Evolutionary conservation across 2,888 invertebrate genomes (phyloP).

Genomic region (Phragmatobia fuliginosa): DNA sequence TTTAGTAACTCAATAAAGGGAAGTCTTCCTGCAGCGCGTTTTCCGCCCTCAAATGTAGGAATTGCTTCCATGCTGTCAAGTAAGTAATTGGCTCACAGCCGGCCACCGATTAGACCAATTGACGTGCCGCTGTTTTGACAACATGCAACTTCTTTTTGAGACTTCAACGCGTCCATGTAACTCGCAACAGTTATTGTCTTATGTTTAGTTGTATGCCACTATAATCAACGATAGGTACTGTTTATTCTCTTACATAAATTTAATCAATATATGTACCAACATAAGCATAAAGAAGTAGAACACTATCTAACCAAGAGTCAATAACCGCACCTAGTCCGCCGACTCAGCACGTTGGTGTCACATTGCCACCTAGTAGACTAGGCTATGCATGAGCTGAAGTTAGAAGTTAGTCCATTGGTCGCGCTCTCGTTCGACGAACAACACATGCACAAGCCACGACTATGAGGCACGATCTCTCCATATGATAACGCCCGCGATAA

Average conservation of each 20-base stretch:
- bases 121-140: slow-evolving; percentile 84
- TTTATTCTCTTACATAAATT: neutral
- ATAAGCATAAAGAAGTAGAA: slow-evolving; percentile 24
- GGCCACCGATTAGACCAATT: slow-evolving; percentile 84
- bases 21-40: slow-evolving; percentile 82
- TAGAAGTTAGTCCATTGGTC: slow-evolving; percentile 44
- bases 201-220: neutral
- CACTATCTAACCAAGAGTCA: slow-evolving; percentile 52
- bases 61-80: slow-evolving; percentile 85
- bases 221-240: neutral
- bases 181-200: neutral
- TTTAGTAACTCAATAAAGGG: slow-evolving; percentile 80
- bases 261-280: slow-evolving; percentile 10
- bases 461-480: slow-evolving; percentile 72
- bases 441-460: slow-evolving; percentile 49
- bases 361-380: slow-evolving; percentile 34
- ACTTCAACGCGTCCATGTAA: slow-evolving; percentile 26
- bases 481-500: slow-evolving; percentile 84
- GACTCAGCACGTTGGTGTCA: slow-evolving; percentile 30
- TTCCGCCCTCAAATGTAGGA: slow-evolving; percentile 86
- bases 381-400: slow-evolving; percentile 33
- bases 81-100: slow-evolving; percentile 85
- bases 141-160: slow-evolving; percentile 64
- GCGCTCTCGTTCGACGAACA: slow-evolving; percentile 35
- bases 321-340: slow-evolving; percentile 54